Base-by-base conservation (phyloP, 2,888 invertebrate genomes). In the Copidosoma aretas region DNA sequence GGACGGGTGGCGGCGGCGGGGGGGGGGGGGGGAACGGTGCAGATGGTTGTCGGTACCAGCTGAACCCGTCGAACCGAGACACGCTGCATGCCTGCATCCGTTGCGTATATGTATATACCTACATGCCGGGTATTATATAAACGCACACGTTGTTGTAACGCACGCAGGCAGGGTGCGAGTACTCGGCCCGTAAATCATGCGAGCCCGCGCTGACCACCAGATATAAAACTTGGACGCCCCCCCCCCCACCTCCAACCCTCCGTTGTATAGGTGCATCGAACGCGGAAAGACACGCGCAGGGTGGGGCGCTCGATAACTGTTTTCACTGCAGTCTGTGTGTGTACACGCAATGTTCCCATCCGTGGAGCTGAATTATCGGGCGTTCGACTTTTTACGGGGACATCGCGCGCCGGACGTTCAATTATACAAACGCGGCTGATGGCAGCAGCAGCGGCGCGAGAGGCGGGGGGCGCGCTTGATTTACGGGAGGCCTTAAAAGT, bases 191-290 rank as follows among this genome's bases (percentile, higher is more conserved):
- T 72, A 71, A 69, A 71, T 72, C 71, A 72, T 68, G 60, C 14
- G 32, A 19, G 19, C 19, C 21, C 32, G 24, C 53, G 32, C 52
- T 59, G 60, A 51, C 65, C 62, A 53, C 43, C 25, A 8, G 39
- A 56, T 68, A 74, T 72, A 70, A 75, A 71, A 74, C 56, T 71
- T 72, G 56, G 64, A 69, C 69, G 72, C 60, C 67, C 60, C 54
- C 67, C 49, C 51, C 51, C 51, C 15, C n/a, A 64, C 60, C 67
- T 62, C 67, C 67, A 63, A 65, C 59, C 57, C 64, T 71, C 14
- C 41, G 41, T 14, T 41, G 8, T 14, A 8, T 14, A 14, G 10
- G 8, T 41, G 41, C 10, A 41, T 14, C 14, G 41, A 14, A 8
- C 41, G 41, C 46, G 61, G 25, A 21, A 19, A 59, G 39, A 53